Base-by-base conservation (phyloP, 2,113 vertebrate species). In the Origma solitaria region DNA sequence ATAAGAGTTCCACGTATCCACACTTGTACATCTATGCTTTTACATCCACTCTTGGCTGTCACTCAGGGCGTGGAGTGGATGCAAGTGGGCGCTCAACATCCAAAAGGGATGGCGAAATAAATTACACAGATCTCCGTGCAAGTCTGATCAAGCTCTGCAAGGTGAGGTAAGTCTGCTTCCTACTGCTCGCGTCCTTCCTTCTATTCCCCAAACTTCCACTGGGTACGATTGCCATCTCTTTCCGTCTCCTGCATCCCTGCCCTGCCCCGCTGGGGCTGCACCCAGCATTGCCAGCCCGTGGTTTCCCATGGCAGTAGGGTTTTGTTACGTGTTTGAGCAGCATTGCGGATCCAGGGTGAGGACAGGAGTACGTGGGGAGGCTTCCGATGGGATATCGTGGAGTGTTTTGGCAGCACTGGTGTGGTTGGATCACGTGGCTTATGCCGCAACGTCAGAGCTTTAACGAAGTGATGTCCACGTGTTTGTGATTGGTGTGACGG, bases 131-230 rank as follows among this genome's bases (percentile, higher is more conserved):
- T 31, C 71, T 77, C 38, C 0, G 3, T 79, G 76, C 96, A 96
- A 93, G 94, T 88, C 93, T 83, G 69, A 65, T 95, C 92, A 96
- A 45, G 93, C 85, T 96, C 57, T 23, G 68, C 30, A 51, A 78
- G 90, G 72, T 97, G 93, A 96, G 85, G 88, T 86, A 93, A 92
- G 33, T 33, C 53, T 90, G 65, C 69, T 97, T 96, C 93, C 90
- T 66, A 21, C 73, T 90, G 89, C 87, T 92, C 82, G 60, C 0
- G 2, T 92, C 75, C 85, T 90, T 91, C 75, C 82, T 82, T 79
- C 60, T 82, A 0, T 51, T 81, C 90, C 38, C 31, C 70, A 35
- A 54, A 44, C 28, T 33, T 83, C 68, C 24, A 37, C 22, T 25
- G 42, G 45, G 13, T 71, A 20, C 0, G 8, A 47, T 50, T 89